Conservation (phyloP, 2,113 vertebrate genomes). For the Benitochromis conjunctus region DNA sequence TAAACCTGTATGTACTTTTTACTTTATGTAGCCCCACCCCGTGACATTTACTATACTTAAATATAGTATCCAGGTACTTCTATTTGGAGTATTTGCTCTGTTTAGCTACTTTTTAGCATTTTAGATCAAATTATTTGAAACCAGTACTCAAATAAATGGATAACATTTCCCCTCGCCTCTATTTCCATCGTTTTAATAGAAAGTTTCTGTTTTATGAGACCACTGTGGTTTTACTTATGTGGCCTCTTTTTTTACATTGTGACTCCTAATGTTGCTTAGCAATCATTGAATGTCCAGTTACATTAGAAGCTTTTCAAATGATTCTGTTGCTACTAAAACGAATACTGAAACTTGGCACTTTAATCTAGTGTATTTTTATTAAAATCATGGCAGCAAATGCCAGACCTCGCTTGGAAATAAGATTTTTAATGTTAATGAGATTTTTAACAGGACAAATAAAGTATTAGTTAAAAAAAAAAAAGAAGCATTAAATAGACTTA, state of each 20-base stretch:
- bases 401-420: no score
- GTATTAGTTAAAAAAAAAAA: no score
- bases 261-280: fast-evolving
- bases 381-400: no score
- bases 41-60: no score
- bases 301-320: background rate
- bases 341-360: background rate
- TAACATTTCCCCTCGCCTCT: fast-evolving
- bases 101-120: no score
- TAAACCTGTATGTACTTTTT: background rate
- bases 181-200: fast-evolving
- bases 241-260: fast-evolving
- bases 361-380: background rate
- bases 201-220: background rate
- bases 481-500: background rate
- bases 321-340: background rate
- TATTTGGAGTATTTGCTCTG: no score
- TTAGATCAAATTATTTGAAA: no score
- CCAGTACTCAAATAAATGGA: no score
- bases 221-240: background rate
- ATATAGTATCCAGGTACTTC: no score
- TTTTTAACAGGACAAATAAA: no score
- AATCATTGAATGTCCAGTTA: background rate
- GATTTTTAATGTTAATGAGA: no score
- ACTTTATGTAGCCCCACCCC: no score